Evolutionary conservation across 2,113 vertebrate genomes (phyloP), one percentile per base, ranked within the genome.

Genomic region (Chaenocephalus aceratus): DNA sequence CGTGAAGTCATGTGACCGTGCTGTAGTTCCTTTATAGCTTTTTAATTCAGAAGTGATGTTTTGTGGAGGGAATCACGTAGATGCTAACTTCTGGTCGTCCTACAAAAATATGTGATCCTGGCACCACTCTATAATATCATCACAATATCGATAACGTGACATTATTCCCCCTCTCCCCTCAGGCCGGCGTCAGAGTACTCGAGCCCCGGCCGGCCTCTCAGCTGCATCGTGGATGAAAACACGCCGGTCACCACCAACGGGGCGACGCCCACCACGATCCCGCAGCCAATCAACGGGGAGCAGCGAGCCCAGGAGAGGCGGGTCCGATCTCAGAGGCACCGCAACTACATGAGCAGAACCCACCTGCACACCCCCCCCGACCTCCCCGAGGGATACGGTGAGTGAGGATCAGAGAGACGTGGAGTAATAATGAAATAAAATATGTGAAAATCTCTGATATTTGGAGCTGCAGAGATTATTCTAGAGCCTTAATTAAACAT

Each of bases 261-360:
- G 12, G 98, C 98, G 30, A 93, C 92, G 1, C 93, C 93, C 72
- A 93, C 89, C 73, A 88, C 86, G 0, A 96, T 94, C 0, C 94
- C 96, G 68, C 96, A 96, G 67, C 91, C 94, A 0, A 93, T 93
- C 0, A 94, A 97, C 59, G 93, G 95, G 0, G 97, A 98, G 71
- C 97, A 97, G 51, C 95, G 97, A 16, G 93, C 95, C 72, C 96
- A 96, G 1, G 98, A 99, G 93, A 96, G 97, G 70, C 96, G 97
- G 66, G 97, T 98, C 23, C 95, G 98, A 36, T 99, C 98, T 0
- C 98, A 99, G 84, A 94, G 98, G 87, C 98, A 99, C 90, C 95
- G 98, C 85, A 99, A 99, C 94, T 99, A 99, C 92, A 99, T 99
- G 98, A 99, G 98, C 95, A 96, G 98, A 82, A 99, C 98, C 51